A percentile compares a stretch with the other conserved stretches of the same genome.
phyloP scores from a whole-genome alignment of 2,797 vertebrate species.

The Huso huso region DNA sequence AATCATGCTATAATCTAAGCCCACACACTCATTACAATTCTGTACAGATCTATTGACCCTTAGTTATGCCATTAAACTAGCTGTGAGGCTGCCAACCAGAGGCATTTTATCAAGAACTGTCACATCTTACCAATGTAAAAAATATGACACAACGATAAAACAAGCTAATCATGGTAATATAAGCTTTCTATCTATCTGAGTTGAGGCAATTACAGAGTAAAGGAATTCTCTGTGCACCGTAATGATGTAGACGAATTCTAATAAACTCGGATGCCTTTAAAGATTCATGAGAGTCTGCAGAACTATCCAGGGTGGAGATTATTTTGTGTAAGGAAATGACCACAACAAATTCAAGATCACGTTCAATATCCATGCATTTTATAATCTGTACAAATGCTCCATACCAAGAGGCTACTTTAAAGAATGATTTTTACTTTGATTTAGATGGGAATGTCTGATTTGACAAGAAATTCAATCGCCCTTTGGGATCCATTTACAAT shows the following conservation, averaged over 20 bases:
- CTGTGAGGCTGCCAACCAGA: conserved; percentile 29
- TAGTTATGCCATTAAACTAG: conserved; percentile 15
- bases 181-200: not conserved
- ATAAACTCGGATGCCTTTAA: not conserved
- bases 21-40: conserved; percentile 39
- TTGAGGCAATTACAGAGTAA: not conserved
- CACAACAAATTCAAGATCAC: not conserved
- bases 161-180: not conserved
- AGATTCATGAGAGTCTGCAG: conserved; percentile 1
- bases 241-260: not conserved
- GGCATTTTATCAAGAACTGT: conserved; percentile 20
- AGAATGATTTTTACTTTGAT: not conserved
- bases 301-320: not conserved
- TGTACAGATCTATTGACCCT: conserved; percentile 34
- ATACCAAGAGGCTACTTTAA: not conserved
- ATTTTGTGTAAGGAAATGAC: not conserved
- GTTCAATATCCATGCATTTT: not conserved
- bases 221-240: not conserved
- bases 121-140: conserved; percentile 6
- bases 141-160: conserved; percentile 7
- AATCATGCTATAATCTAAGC: conserved; percentile 10
- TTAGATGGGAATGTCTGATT: not conserved
- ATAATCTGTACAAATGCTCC: not conserved
- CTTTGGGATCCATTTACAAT: not conserved
- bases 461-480: not conserved